These are phyloP conservation scores for Triplophysa rosa DNA, from an alignment of 2,113 vertebrate genomes.

Conservation along the genomic window DNA sequence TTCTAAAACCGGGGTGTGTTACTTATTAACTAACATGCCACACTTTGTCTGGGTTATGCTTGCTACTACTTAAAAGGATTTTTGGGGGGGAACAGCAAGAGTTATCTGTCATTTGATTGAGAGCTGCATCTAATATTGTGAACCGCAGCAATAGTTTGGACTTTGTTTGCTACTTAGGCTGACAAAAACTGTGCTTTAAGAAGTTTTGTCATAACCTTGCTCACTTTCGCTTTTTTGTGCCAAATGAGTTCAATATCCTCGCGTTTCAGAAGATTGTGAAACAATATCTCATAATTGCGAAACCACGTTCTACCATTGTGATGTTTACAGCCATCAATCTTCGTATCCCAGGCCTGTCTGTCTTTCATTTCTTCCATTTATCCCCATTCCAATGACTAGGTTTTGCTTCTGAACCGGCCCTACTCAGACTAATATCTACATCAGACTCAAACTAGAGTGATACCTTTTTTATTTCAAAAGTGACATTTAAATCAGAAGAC, in stretches of 20 bases:
- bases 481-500: slow-evolving; percentile 60
- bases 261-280: slow-evolving; percentile 42
- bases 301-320: slow-evolving; percentile 49
- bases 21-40: background rate
- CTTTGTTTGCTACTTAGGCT: background rate
- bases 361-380: slow-evolving; percentile 54
- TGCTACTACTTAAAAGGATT: background rate
- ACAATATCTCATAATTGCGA: slow-evolving; percentile 51
- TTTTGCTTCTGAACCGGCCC: slow-evolving; percentile 46
- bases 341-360: slow-evolving; percentile 32
- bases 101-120: background rate
- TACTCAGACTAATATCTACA: slow-evolving; percentile 52
- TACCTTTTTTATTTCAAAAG: slow-evolving; percentile 61
- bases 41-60: background rate
- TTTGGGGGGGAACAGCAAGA: background rate
- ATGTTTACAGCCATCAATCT: slow-evolving; percentile 46
- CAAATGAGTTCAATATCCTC: slow-evolving; percentile 32
- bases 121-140: background rate
- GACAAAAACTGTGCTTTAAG: background rate
- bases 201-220: slow-evolving; percentile 43
- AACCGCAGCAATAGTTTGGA: background rate
- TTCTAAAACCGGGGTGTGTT: background rate
- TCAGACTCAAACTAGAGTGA: slow-evolving; percentile 53
- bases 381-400: slow-evolving; percentile 51
- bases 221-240: background rate